Percentiles rank a stretch among this genome's conserved stretches.
phyloP scores from a whole-genome alignment of 2,113 vertebrate genomes.

The Anoplopoma fimbria region DNA sequence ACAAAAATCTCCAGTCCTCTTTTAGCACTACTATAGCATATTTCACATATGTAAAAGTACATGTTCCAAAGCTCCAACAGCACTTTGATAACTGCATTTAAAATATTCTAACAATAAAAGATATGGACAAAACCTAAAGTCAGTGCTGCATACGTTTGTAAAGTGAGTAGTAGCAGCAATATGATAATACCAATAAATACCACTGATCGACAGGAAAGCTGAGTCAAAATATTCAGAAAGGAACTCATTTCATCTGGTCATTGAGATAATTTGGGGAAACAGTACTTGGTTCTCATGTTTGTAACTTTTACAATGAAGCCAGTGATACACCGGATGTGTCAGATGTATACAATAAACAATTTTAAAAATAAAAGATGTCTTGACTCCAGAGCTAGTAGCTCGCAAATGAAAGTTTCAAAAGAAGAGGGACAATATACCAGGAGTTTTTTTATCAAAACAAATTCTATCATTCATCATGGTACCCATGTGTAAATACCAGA shows the following conservation, averaged over 20 bases:
- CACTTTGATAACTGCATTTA: neutral
- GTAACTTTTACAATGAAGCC: neutral
- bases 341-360: neutral
- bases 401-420: constrained; percentile 7
- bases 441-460: constrained; percentile 13
- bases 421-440: constrained; percentile 2
- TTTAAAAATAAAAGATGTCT: neutral
- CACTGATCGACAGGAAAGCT: neutral
- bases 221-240: neutral
- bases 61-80: neutral
- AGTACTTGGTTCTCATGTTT: neutral
- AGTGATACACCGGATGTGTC: neutral
- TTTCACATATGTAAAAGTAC: neutral
- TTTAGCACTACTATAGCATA: neutral
- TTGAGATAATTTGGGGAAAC: neutral
- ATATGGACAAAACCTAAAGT: neutral
- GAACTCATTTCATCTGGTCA: neutral
- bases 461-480: constrained; percentile 21
- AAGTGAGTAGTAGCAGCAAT: neutral
- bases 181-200: neutral
- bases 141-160: neutral
- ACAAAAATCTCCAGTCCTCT: neutral
- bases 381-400: neutral
- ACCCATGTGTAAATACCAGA: constrained; percentile 31
- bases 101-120: neutral